Conservation (phyloP, 2,113 vertebrate species). For the Chionomys nivalis region DNA sequence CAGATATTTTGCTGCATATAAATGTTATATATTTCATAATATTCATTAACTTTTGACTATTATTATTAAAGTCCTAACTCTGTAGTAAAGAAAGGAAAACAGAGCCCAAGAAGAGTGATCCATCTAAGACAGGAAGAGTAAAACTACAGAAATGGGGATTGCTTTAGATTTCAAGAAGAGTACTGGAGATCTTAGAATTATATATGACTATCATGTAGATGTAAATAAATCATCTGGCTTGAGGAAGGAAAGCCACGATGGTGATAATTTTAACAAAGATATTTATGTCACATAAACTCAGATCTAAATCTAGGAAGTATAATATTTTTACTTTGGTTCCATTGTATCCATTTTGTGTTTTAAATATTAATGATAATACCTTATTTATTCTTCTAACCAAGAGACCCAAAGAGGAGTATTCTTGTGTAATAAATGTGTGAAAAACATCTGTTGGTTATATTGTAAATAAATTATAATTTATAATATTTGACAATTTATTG, state of each 20-base stretch:
- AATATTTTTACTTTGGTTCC: neutral
- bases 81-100: neutral
- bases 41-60: neutral
- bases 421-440: neutral
- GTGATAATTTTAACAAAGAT: neutral
- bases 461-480: slow-evolving; percentile 17
- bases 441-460: neutral
- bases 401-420: neutral
- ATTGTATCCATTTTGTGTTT: neutral
- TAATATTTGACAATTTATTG: neutral
- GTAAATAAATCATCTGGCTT: neutral
- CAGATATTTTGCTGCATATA: neutral
- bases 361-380: neutral
- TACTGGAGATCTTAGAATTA: neutral
- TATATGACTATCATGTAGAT: neutral
- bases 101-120: neutral
- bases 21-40: neutral
- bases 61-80: neutral
- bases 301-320: neutral
- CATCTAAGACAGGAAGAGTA: neutral
- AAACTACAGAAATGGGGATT: neutral
- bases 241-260: neutral
- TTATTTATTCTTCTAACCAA: neutral
- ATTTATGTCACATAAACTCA: neutral
- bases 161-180: neutral